These are phyloP conservation scores for Ia io DNA, from an alignment of 2,113 vertebrate genomes.

Conservation along the genomic window DNA sequence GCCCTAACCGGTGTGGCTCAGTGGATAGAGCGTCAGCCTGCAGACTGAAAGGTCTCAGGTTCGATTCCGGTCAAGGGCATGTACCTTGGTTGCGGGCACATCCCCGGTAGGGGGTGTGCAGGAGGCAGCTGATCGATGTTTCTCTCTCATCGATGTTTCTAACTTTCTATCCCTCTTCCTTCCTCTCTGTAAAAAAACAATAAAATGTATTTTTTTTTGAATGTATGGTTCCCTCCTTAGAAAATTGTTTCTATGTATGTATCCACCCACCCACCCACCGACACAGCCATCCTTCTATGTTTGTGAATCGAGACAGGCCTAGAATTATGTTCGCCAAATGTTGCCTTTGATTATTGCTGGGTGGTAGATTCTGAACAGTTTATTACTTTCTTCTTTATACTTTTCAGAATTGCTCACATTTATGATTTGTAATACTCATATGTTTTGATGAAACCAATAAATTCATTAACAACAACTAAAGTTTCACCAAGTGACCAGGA, in stretches of 20 bases:
- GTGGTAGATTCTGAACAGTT: background rate
- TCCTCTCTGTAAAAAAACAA: too few species aligned
- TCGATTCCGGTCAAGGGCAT: too few species aligned
- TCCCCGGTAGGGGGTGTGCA: too few species aligned
- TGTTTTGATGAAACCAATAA: background rate
- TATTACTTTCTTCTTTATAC: background rate
- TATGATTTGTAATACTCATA: background rate
- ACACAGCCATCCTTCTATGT: background rate
- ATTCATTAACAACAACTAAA: background rate
- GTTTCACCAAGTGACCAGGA: background rate
- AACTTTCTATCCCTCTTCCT: too few species aligned
- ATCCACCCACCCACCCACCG: background rate
- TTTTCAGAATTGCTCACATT: constrained; percentile 32
- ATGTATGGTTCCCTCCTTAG: background rate
- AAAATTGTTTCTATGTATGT: background rate
- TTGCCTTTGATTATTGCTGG: background rate
- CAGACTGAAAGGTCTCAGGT: too few species aligned
- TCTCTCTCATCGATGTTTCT: too few species aligned
- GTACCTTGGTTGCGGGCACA: too few species aligned
- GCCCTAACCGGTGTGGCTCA: too few species aligned
- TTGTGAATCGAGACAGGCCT: background rate
- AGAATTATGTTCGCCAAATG: background rate
- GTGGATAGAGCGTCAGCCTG: too few species aligned
- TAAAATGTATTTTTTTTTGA: too few species aligned
- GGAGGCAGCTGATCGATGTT: too few species aligned